Evolutionary conservation across 30 jellyfish, hydroid and myxozoan species (phyloP).

Genomic region (Aurelia aurita complex sp. Pacific): DNA sequence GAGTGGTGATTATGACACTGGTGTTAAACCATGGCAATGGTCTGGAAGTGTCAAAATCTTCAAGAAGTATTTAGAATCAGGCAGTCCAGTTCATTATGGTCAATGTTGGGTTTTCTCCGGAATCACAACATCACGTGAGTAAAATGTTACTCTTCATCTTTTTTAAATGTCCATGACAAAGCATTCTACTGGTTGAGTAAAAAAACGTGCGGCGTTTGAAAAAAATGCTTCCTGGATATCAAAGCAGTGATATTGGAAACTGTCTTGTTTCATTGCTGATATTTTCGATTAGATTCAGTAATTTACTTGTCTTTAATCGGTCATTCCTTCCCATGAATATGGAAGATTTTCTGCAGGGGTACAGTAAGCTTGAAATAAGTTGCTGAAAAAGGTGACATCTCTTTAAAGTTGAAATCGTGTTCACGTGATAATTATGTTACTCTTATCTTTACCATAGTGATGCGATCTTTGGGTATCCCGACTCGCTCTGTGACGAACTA

Average conservation of each 20-base stretch:
- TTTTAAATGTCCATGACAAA: too few species aligned
- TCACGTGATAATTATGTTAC: background rate
- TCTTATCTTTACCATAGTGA: constrained; percentile 40
- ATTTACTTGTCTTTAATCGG: too few species aligned
- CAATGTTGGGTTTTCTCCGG: constrained; percentile 99
- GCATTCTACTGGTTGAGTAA: too few species aligned
- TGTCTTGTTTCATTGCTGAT: too few species aligned
- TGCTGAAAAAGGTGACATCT: too few species aligned
- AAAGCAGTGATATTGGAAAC: too few species aligned
- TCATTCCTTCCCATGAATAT: too few species aligned
- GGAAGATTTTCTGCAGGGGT: background rate
- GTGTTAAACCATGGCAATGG: constrained; percentile 89
- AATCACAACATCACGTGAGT: constrained; percentile 74
- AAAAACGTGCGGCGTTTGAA: too few species aligned
- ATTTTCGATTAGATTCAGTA: too few species aligned
- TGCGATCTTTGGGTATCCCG: constrained; percentile 93
- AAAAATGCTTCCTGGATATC: background rate
- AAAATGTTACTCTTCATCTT: too few species aligned
- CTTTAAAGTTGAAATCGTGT: background rate
- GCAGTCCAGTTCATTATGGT: constrained; percentile 87
- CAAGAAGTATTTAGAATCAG: constrained; percentile 50
- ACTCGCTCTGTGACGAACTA: constrained; percentile 83
- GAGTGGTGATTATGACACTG: constrained; percentile 92
- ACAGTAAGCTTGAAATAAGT: too few species aligned
- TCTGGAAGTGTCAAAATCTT: constrained; percentile 76